Conservation (phyloP, 2,113 vertebrate species). For the Pandion haliaetus region DNA sequence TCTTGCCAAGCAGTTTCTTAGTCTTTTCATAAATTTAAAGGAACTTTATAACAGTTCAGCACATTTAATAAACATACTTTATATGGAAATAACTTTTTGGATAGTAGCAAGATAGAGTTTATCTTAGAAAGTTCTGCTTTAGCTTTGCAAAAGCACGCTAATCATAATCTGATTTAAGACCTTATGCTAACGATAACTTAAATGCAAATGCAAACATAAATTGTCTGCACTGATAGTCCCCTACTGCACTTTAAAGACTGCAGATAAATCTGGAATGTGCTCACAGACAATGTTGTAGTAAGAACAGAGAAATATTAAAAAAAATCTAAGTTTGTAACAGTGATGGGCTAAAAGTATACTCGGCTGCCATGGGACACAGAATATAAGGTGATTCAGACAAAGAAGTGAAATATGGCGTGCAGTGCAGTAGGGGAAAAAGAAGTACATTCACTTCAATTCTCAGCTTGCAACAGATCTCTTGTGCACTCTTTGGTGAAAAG, state of each 20-base stretch:
- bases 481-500: background rate
- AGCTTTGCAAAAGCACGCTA: slow-evolving; percentile 67
- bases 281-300: slow-evolving; percentile 32
- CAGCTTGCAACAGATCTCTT: background rate
- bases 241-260: slow-evolving; percentile 46
- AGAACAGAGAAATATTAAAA: slow-evolving; percentile 31
- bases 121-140: slow-evolving; percentile 71
- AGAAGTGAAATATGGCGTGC: background rate
- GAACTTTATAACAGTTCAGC: slow-evolving; percentile 56
- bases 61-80: slow-evolving; percentile 77
- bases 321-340: slow-evolving; percentile 22
- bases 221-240: slow-evolving; percentile 56
- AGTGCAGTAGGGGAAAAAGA: background rate
- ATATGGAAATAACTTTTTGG: slow-evolving; percentile 75
- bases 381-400: background rate
- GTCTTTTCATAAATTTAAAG: slow-evolving; percentile 74
- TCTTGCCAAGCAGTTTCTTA: slow-evolving; percentile 60
- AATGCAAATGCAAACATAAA: slow-evolving; percentile 68
- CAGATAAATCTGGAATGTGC: slow-evolving; percentile 62
- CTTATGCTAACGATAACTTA: slow-evolving; percentile 64
- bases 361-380: background rate
- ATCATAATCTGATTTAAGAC: slow-evolving; percentile 76
- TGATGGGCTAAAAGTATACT: background rate
- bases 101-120: slow-evolving; percentile 67
- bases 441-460: background rate